These are phyloP conservation scores for Meliscaeva auricollis DNA, from an alignment of 2,888 invertebrate species.

Conservation along the genomic window DNA sequence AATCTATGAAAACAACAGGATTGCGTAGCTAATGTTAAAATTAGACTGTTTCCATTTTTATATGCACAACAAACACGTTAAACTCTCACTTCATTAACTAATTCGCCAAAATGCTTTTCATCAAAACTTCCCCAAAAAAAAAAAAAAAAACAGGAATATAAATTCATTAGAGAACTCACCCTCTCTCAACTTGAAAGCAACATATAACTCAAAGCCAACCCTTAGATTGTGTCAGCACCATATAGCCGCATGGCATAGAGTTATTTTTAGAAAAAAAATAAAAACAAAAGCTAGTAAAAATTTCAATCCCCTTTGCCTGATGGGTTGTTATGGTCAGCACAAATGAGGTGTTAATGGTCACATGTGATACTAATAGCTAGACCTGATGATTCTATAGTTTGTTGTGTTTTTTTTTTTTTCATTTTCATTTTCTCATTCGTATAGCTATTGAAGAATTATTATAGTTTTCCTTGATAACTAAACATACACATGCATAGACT, in stretches of 20 bases:
- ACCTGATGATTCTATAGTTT: slow-evolving; percentile 60
- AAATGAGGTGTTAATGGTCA: slow-evolving; percentile 76
- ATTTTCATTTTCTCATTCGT: neutral
- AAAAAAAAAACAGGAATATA: neutral
- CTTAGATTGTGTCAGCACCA: slow-evolving; percentile 49
- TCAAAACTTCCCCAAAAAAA: slow-evolving; percentile 16
- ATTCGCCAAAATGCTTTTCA: slow-evolving; percentile 33
- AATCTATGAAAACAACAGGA: neutral
- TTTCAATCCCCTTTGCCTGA: slow-evolving; percentile 28
- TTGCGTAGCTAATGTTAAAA: slow-evolving; percentile 17
- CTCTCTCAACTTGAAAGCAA: neutral
- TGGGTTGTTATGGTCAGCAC: slow-evolving; percentile 59
- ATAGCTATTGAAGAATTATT: slow-evolving; percentile 11
- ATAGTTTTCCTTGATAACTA: slow-evolving; percentile 20
- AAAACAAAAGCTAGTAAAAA: slow-evolving; percentile 62
- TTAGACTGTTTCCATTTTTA: neutral
- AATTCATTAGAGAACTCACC: slow-evolving; percentile 29
- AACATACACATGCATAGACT: neutral
- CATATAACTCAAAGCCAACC: slow-evolving; percentile 60
- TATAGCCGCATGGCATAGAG: neutral
- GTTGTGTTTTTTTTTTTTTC: too few species aligned
- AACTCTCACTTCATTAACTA: slow-evolving; percentile 51
- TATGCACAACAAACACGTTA: neutral
- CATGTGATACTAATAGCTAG: slow-evolving; percentile 73
- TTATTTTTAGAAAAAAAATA: slow-evolving; percentile 27